phyloP scores from a whole-genome alignment of 2,113 vertebrate species.

The Philantomba maxwellii region DNA sequence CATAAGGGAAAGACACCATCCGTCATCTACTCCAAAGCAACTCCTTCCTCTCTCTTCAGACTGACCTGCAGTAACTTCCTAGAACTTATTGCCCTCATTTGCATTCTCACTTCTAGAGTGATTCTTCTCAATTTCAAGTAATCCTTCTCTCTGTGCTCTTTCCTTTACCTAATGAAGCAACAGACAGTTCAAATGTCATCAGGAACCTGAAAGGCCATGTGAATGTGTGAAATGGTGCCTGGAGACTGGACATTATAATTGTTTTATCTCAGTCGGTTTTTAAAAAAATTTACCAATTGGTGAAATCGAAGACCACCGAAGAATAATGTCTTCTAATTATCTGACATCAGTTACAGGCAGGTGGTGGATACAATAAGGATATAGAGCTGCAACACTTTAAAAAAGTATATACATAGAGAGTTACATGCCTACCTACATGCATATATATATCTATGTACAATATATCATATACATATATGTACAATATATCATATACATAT shows the following conservation, averaged over 20 bases:
- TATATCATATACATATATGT: too few species aligned
- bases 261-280: neutral
- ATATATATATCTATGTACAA: neutral
- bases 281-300: neutral
- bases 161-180: neutral
- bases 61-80: neutral
- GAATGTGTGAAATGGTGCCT: neutral
- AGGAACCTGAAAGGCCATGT: neutral
- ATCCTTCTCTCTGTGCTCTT: neutral
- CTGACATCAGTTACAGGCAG: neutral
- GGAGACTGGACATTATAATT: neutral
- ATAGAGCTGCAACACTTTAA: neutral
- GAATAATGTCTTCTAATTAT: neutral
- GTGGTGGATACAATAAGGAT: fast-evolving
- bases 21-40: neutral
- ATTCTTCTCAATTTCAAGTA: neutral
- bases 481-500: neutral
- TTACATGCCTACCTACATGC: too few species aligned
- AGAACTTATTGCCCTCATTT: neutral
- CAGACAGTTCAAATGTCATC: neutral
- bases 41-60: neutral
- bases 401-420: neutral
- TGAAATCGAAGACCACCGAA: neutral
- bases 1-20: neutral
- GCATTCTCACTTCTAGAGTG: neutral